phyloP scores from a whole-genome alignment of 23 tunicate genomes.

The Clavelina lepadiformis region DNA sequence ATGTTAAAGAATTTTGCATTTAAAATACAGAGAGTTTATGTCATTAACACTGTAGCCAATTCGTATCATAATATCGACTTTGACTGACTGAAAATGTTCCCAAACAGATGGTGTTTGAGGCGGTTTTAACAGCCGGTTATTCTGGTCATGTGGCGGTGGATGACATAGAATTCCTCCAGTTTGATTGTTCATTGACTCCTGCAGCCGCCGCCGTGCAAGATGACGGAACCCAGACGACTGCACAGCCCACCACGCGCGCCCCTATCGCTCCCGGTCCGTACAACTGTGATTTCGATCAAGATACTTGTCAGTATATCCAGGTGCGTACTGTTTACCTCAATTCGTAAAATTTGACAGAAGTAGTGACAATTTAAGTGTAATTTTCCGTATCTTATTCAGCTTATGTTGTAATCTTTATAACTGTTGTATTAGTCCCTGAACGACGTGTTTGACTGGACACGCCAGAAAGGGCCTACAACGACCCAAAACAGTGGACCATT shows the following conservation, averaged over 20 bases:
- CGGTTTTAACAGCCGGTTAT: slow-evolving; percentile 15
- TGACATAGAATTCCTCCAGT: slow-evolving; percentile 57
- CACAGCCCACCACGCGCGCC: slow-evolving; percentile 34
- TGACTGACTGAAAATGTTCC: no score
- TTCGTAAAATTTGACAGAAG: neutral
- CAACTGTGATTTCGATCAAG: slow-evolving; percentile 78
- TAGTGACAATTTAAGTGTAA: neutral
- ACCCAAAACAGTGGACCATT: slow-evolving; percentile 59
- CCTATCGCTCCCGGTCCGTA: slow-evolving; percentile 71
- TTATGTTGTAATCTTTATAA: neutral
- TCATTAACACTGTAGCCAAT: neutral
- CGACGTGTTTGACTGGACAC: slow-evolving; percentile 54
- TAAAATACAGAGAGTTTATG: neutral
- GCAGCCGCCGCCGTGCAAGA: slow-evolving; percentile 26
- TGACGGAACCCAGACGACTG: slow-evolving; percentile 11
- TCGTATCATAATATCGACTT: neutral
- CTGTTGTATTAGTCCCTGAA: neutral
- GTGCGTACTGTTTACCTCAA: slow-evolving; percentile 8
- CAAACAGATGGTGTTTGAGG: slow-evolving; percentile 41
- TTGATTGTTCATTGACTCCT: slow-evolving; percentile 37
- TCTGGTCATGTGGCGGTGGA: slow-evolving; percentile 51
- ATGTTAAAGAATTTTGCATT: neutral
- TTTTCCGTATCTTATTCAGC: neutral
- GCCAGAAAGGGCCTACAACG: slow-evolving; percentile 29
- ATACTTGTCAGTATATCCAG: slow-evolving; percentile 44